Conservation (phyloP, 1,140 invertebrate species). For the Drosophila auraria region DNA sequence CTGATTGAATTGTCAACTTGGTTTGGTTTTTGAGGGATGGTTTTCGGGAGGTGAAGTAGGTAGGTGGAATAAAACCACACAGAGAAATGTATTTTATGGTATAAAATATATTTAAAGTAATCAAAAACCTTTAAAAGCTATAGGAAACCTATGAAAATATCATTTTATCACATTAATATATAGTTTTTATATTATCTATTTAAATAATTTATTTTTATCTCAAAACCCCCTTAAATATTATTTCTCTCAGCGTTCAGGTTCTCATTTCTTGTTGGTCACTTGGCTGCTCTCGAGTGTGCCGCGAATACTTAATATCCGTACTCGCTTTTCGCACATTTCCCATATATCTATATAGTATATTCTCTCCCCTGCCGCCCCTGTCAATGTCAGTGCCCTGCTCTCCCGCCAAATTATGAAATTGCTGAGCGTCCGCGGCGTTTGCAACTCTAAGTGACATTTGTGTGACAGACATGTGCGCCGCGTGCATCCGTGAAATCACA, state of each 20-base stretch:
- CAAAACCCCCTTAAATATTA: background rate
- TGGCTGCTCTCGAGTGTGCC: conserved; percentile 22
- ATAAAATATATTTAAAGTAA: background rate
- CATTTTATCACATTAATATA: background rate
- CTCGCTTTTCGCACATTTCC: conserved; percentile 31
- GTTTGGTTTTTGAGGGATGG: conserved; percentile 8
- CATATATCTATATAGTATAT: background rate
- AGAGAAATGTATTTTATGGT: background rate
- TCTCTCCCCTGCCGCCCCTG: background rate
- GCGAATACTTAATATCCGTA: conserved; percentile 36
- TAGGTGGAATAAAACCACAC: background rate
- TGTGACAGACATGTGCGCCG: conserved; percentile 76
- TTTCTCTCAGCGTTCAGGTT: conserved; percentile 21
- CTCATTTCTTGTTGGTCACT: conserved; percentile 35
- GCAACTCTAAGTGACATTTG: conserved; percentile 81
- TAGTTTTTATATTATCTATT: background rate
- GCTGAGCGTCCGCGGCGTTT: conserved; percentile 65
- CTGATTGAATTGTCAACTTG: conserved; percentile 76
- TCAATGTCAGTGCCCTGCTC: conserved; percentile 31
- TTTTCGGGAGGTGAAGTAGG: background rate
- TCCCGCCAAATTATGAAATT: conserved; percentile 77
- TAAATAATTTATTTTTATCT: background rate
- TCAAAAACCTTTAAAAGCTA: background rate
- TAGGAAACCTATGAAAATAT: background rate
- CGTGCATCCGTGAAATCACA: conserved; percentile 74